phyloP scores from a whole-genome alignment of 2,113 vertebrate species.

The Erythrolamprus reginae region DNA sequence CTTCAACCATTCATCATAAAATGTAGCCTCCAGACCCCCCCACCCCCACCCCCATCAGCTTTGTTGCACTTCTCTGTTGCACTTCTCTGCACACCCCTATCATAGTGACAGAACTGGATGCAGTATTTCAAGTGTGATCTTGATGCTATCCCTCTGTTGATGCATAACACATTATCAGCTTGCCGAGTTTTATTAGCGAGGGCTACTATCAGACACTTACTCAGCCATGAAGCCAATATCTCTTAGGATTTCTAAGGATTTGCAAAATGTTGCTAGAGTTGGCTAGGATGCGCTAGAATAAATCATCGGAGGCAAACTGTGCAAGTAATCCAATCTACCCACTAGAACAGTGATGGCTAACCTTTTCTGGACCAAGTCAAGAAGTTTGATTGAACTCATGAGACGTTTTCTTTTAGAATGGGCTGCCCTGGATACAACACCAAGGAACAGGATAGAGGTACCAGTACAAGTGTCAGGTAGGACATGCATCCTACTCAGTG shows the following conservation, averaged over 20 bases:
- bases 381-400: no score
- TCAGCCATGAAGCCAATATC: background rate
- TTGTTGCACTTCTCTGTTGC: background rate
- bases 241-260: background rate
- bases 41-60: no score
- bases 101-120: background rate
- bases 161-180: background rate
- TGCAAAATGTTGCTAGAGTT: background rate
- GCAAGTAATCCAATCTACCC: background rate
- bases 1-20: background rate
- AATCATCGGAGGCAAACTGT: background rate
- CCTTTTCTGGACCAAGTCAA: no score
- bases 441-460: no score
- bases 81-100: no score
- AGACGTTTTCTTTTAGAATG: no score
- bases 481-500: no score
- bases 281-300: background rate
- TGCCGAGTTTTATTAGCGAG: background rate
- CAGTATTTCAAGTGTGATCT: background rate
- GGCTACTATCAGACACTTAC: background rate
- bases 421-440: no score
- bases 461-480: no score
- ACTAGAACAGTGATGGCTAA: no score
- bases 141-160: background rate
- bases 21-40: background rate